A percentile compares a stretch with the other conserved stretches of the same genome.
Conservation (phyloP, 2,888 invertebrate genomes). For the Cantharis lateralis region DNA sequence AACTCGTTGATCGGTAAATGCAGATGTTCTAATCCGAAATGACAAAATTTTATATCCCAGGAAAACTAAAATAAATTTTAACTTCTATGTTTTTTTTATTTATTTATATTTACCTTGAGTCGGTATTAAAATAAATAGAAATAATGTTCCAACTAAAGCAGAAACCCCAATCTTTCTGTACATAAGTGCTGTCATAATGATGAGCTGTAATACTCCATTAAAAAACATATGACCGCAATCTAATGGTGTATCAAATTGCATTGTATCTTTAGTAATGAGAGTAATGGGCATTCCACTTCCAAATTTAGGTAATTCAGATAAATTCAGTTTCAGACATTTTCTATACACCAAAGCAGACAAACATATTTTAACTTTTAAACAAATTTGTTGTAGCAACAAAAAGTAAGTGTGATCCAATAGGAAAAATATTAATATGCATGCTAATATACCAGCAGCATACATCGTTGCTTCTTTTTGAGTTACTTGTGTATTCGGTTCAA, state of each 20-base stretch:
- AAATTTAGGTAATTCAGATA: constrained; percentile 82
- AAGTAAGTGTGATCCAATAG: constrained; percentile 77
- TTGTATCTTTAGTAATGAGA: constrained; percentile 43
- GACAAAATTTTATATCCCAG: constrained; percentile 75
- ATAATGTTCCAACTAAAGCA: constrained; percentile 60
- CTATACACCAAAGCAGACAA: constrained; percentile 83
- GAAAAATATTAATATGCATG: constrained; percentile 72
- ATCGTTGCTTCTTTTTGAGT: constrained; percentile 64
- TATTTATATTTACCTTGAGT: constrained; percentile 57
- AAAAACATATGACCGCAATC: constrained; percentile 82
- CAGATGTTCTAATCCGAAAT: constrained; percentile 74
- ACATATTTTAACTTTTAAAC: constrained; percentile 82
- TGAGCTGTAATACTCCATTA: constrained; percentile 77
- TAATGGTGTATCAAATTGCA: constrained; percentile 79
- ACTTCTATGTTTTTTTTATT: too few species aligned
- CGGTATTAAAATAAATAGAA: constrained; percentile 58
- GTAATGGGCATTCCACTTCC: constrained; percentile 65
- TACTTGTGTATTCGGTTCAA: constrained; percentile 60
- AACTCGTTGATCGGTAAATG: constrained; percentile 72
- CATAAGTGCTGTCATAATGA: constrained; percentile 73
- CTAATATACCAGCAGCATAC: constrained; percentile 71
- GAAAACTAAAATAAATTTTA: too few species aligned
- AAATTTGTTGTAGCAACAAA: constrained; percentile 79
- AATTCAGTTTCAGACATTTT: constrained; percentile 72
- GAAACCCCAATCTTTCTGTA: constrained; percentile 61